Base-by-base conservation (phyloP, 2,797 vertebrate species). In the Sarcoramphus papa region DNA sequence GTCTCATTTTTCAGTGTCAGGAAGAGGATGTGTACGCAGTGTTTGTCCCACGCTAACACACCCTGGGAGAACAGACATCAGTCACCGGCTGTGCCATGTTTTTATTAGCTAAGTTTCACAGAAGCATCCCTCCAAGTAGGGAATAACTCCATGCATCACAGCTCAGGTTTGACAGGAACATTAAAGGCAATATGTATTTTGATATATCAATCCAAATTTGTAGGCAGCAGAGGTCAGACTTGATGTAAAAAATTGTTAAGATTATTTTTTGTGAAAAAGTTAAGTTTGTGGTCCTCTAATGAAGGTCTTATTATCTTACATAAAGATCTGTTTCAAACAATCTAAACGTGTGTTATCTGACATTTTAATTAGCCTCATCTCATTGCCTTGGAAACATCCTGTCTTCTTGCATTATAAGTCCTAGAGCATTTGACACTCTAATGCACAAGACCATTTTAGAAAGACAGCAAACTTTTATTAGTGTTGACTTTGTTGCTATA, bases 321-420 rank as follows among this genome's bases (percentile, higher is more conserved):
- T 63, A 85, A 92, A 85, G 33, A 31, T 77, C 67, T 74, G 17
- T 74, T 94, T 95, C 47, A 91, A 94, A 93, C 80, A 95, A 82
- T 45, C 54, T 81, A 92, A 81, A 92, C 48, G 83, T 93, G 69
- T 86, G 63, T 72, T 93, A 95, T 63, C 81, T 95, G 96, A 96
- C 92, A 96, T 94, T 94, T 94, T 93, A 96, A 97, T 96, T 93
- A 95, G 72, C 50, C 28, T 56, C 33, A 75, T 94, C 88, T 92
- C 78, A 93, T 86, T 96, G 91, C 73, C 81, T 96, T 91, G 87
- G 90, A 96, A 94, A 93, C 59, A 54, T 84, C 80, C 50, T 62
- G 21, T 93, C 92, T 89, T 92, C 65, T 83, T 95, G 50, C 56
- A 69, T 96, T 95, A 14, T 40, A 77, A 76, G 84, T 82, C 63